Evolutionary conservation across 2,113 vertebrate species (phyloP), one percentile per base, ranked within the genome.

Genomic region (Otolemur garnettii): DNA sequence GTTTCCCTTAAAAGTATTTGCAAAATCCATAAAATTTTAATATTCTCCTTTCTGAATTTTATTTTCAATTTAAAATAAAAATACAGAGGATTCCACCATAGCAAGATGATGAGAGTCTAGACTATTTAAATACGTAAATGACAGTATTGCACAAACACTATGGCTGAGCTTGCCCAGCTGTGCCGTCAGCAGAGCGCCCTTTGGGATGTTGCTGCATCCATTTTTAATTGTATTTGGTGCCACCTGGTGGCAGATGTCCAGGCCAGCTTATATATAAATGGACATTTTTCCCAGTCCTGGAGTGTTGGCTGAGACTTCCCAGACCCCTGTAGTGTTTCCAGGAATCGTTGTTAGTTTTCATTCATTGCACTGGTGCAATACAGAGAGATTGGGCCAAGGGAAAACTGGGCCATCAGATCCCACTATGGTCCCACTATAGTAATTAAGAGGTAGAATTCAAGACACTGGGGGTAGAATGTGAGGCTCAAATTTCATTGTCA

Each of bases 201-300:
- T 57, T 9, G 12, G 10, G 28, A 84, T 10, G 57, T 7, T 3
- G 30, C 3, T 28, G 1, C 14, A 57, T 35, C 17, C 10, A 22
- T 77, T 96, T 95, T 38, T 85, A 30, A 64, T 82, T 96, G 71
- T 75, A 86, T 96, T 92, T 98, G 96, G 81, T 45, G 94, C 96
- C 97, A 97, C 74, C 97, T 97, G 94, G 81, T 98, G 97, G 94
- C 85, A 74, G 50, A 0, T 68, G 15, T 71, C 21, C 55, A 82
- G 38, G 83, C 13, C 18, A 60, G 30, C 19, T 80, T 62, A 83
- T 50, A 26, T 66, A 30, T 2, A 84, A 95, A 22, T 4, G 22
- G 53, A n/a, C 60, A 26, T 21, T 78, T 87, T 62, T 15, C 35
- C 64, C 17, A 42, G 45, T 68, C 5, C 17, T 17, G 4, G 77